Percentiles rank a stretch among this genome's conserved stretches.
These are phyloP conservation scores for Drosophila pseudotakahashii DNA, from an alignment of 2,888 invertebrate genomes.

Conservation along the genomic window DNA sequence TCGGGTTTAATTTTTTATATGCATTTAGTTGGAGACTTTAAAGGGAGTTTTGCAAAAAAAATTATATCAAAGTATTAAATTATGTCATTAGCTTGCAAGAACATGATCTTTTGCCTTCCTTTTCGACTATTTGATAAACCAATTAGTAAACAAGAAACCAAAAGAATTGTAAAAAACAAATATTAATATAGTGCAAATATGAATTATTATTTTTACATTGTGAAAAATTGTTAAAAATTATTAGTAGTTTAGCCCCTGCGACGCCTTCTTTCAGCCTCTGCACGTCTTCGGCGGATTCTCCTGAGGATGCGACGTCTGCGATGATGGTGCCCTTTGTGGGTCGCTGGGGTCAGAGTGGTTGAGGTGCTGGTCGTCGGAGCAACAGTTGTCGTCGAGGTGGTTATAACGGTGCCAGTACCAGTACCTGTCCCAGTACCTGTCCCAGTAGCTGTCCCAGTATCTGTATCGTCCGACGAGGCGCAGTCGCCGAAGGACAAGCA, in stretches of 20 bases:
- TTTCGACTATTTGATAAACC: too few relatives aligned
- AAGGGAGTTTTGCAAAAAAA: too few relatives aligned
- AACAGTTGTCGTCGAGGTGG: not conserved
- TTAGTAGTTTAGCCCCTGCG: not conserved
- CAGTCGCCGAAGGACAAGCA: not conserved
- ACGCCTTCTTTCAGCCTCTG: not conserved
- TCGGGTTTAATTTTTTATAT: too few relatives aligned
- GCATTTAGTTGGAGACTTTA: too few relatives aligned
- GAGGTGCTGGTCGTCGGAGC: conserved; percentile 3
- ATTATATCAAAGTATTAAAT: too few relatives aligned
- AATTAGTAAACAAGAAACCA: too few relatives aligned
- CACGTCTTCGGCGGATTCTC: not conserved
- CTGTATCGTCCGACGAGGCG: not conserved
- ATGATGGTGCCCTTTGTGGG: not conserved
- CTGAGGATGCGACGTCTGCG: not conserved
- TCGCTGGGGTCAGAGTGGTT: not conserved
- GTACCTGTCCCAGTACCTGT: not conserved
- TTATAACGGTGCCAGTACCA: not conserved
- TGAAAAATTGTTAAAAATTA: not conserved
- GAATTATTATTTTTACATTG: not conserved
- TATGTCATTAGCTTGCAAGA: too few relatives aligned
- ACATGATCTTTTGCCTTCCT: too few relatives aligned
- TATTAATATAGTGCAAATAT: too few relatives aligned
- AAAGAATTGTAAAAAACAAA: too few relatives aligned
- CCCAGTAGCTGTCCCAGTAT: not conserved